Conservation (phyloP, 2,113 vertebrate genomes). For the Salvator merianae region DNA sequence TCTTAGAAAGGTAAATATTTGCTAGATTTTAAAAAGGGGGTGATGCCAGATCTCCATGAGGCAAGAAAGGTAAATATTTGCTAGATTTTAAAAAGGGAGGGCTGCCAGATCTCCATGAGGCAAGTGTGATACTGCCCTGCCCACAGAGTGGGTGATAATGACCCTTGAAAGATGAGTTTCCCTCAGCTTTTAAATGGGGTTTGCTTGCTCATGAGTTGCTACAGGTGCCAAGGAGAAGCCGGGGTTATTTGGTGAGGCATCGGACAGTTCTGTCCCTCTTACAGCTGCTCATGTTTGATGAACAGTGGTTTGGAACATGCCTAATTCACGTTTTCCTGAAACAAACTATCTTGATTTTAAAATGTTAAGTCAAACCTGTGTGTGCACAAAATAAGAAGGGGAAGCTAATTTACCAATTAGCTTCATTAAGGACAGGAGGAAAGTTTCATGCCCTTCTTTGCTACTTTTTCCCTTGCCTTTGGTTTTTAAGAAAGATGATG, state of each 20-base stretch:
- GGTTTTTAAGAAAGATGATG: conserved; percentile 19
- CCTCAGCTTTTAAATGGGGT: too few relatives aligned
- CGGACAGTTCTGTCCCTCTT: too few relatives aligned
- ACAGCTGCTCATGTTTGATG: too few relatives aligned
- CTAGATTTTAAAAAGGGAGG: too few relatives aligned
- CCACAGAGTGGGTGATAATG: background rate
- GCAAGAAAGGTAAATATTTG: too few relatives aligned
- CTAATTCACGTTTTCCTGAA: background rate
- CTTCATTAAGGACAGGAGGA: background rate
- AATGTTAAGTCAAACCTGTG: background rate
- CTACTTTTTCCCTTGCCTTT: conserved; percentile 2
- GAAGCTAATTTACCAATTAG: background rate
- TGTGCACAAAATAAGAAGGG: background rate
- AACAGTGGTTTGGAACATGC: background rate
- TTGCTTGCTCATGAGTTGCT: too few relatives aligned
- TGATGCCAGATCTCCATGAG: too few relatives aligned
- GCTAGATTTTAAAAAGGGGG: too few relatives aligned
- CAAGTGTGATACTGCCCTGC: background rate
- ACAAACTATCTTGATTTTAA: fast-evolving
- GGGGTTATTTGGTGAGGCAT: too few relatives aligned
- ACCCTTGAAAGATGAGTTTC: too few relatives aligned
- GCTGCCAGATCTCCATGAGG: background rate
- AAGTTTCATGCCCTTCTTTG: background rate
- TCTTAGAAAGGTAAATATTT: too few relatives aligned
- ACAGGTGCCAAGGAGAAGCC: too few relatives aligned